Conservation (phyloP, 2,888 invertebrate species). For the Nomada ferruginata region DNA sequence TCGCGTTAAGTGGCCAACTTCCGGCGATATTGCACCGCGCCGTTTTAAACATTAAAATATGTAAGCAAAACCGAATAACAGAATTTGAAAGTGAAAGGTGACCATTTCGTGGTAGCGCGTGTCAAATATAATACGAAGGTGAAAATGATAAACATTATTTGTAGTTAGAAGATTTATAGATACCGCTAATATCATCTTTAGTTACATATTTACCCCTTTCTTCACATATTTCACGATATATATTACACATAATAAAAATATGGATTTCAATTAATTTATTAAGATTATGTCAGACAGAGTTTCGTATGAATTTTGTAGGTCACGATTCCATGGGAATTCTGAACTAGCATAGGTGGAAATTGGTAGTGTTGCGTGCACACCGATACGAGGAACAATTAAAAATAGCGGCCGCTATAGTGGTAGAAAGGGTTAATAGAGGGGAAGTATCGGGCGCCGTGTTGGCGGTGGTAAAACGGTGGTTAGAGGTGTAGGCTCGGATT, state of each 20-base stretch:
- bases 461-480: conserved; percentile 45
- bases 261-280: too few species aligned
- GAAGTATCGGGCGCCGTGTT: conserved; percentile 38
- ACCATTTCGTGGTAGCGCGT: conserved; percentile 23
- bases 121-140: conserved; percentile 10
- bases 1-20: not conserved
- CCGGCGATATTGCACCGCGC: not conserved
- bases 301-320: not conserved
- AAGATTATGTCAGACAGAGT: not conserved
- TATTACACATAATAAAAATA: not conserved
- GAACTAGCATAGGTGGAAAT: not conserved
- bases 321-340: not conserved
- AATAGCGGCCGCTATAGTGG: conserved; percentile 26
- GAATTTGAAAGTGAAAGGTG: conserved; percentile 48
- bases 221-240: not conserved
- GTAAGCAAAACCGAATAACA: conserved; percentile 20
- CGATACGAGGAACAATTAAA: conserved; percentile 44
- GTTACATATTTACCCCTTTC: not conserved
- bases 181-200: not conserved
- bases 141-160: not conserved
- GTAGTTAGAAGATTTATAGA: not conserved
- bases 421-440: conserved; percentile 32
- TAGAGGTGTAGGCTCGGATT: conserved; percentile 33
- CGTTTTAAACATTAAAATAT: conserved; percentile 1
- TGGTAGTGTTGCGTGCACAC: conserved; percentile 12